These are phyloP conservation scores for Spondyliosoma cantharus DNA, from an alignment of 2,797 vertebrate species.

Conservation along the genomic window DNA sequence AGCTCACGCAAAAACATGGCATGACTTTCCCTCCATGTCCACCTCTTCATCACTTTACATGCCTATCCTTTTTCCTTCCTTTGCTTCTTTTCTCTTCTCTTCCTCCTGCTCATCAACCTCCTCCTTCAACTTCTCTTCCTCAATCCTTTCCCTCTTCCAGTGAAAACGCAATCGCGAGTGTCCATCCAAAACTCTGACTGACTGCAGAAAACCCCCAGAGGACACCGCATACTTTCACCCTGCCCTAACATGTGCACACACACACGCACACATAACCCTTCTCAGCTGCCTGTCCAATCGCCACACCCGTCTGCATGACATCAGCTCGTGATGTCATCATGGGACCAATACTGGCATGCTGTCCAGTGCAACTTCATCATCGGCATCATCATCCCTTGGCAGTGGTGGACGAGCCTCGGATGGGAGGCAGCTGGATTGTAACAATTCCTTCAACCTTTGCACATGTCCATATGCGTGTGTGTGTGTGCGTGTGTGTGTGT, in stretches of 20 bases:
- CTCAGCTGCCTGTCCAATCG: slow-evolving; percentile 80
- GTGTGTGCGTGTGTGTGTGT: slow-evolving; percentile 27
- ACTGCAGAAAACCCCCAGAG: slow-evolving; percentile 74
- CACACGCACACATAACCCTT: slow-evolving; percentile 51
- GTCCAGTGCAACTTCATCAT: slow-evolving; percentile 81
- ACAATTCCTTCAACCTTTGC: slow-evolving; percentile 72
- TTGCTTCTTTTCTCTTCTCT: slow-evolving; percentile 22
- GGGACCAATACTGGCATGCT: slow-evolving; percentile 81
- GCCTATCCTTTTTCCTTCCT: slow-evolving; percentile 21
- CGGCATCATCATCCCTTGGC: slow-evolving; percentile 79
- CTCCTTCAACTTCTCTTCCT: slow-evolving; percentile 42
- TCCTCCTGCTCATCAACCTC: slow-evolving; percentile 20
- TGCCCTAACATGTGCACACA: slow-evolving; percentile 65
- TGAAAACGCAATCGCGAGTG: slow-evolving; percentile 57
- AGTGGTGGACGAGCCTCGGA: slow-evolving; percentile 59
- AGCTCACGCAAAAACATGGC: too few species aligned
- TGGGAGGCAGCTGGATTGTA: slow-evolving; percentile 81
- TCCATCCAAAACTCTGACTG: slow-evolving; percentile 73
- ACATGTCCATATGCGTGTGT: slow-evolving; percentile 48
- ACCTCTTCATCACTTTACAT: slow-evolving; percentile 14
- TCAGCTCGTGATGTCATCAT: slow-evolving; percentile 88
- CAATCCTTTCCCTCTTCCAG: slow-evolving; percentile 57
- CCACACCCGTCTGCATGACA: slow-evolving; percentile 86
- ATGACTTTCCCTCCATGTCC: neutral
- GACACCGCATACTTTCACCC: slow-evolving; percentile 76